phyloP scores from a whole-genome alignment of 2,888 invertebrate genomes.

The Sesia apiformis region DNA sequence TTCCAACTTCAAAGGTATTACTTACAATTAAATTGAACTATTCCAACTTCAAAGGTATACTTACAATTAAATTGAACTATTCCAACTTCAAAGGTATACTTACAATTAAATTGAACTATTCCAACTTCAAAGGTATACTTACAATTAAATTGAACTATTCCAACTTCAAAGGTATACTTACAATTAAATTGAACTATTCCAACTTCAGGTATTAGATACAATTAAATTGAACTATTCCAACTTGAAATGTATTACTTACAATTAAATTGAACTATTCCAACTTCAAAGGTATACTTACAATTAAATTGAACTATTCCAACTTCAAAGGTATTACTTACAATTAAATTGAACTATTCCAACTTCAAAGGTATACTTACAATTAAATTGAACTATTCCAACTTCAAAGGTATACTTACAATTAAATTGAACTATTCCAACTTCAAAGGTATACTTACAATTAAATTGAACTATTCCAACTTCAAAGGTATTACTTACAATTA shows the following conservation, averaged over 20 bases:
- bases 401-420: background rate
- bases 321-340: background rate
- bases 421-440: background rate
- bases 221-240: background rate
- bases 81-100: too few relatives aligned
- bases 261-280: background rate
- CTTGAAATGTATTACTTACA: background rate
- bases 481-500: background rate
- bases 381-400: background rate
- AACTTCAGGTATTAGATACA: background rate
- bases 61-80: too few relatives aligned
- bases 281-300: background rate
- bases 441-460: background rate
- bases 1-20: too few relatives aligned
- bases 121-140: background rate
- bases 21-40: too few relatives aligned
- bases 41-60: too few relatives aligned
- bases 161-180: background rate
- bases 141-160: background rate
- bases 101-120: too few relatives aligned
- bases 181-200: background rate
- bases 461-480: background rate
- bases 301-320: background rate
- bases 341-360: background rate
- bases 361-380: background rate